Conservation (phyloP, 2,113 vertebrate genomes). For the Panthera tigris region DNA sequence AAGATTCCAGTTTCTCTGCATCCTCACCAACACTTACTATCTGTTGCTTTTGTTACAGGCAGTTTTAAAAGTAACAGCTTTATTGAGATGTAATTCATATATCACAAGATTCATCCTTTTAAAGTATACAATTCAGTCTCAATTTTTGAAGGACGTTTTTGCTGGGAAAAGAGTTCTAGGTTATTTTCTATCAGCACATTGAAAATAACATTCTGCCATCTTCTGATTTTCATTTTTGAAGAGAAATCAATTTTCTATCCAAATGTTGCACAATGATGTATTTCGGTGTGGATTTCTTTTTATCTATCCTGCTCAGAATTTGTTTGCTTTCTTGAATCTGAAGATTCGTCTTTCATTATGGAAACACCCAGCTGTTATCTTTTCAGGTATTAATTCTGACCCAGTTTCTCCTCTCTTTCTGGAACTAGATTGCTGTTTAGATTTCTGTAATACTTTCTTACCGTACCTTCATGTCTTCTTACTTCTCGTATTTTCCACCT, state of each 20-base stretch:
- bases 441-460: background rate
- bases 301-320: background rate
- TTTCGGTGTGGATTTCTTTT: background rate
- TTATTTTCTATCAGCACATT: background rate
- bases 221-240: background rate
- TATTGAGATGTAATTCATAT: background rate
- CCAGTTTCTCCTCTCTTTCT: background rate
- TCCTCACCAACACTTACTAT: background rate
- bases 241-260: background rate
- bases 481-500: background rate
- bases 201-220: background rate
- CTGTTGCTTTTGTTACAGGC: background rate
- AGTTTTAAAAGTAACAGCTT: background rate
- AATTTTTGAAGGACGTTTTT: conserved; percentile 3
- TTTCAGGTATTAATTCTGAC: background rate
- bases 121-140: background rate
- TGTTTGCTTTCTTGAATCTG: background rate
- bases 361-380: background rate
- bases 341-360: background rate
- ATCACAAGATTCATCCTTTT: background rate
- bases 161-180: background rate
- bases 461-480: background rate
- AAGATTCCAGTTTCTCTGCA: background rate
- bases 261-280: background rate
- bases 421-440: background rate